phyloP scores from a whole-genome alignment of 2,113 vertebrate species.

The Marmota flaviventris region DNA sequence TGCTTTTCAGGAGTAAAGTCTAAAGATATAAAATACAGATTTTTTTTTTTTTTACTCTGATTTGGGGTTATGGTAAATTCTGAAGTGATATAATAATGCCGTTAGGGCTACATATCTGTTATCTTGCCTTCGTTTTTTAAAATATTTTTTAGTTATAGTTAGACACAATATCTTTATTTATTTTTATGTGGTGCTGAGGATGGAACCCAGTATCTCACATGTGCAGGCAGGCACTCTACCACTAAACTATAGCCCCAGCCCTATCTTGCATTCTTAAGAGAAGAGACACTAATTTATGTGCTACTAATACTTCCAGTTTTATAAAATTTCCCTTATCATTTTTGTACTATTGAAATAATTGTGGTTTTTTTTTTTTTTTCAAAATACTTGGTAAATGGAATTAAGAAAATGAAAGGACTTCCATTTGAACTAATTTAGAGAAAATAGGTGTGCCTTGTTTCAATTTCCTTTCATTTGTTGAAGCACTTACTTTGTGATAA shows the following conservation, averaged over 20 bases:
- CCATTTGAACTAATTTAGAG: conserved; percentile 15
- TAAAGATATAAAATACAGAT: neutral
- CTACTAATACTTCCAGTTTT: neutral
- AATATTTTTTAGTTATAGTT: too few relatives aligned
- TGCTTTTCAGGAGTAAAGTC: neutral
- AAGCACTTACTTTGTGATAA: neutral
- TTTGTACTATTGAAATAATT: neutral
- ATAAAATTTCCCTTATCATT: neutral
- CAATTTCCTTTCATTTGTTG: conserved; percentile 32
- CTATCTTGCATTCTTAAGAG: neutral
- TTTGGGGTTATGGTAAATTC: neutral
- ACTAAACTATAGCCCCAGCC: too few relatives aligned
- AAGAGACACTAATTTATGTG: neutral
- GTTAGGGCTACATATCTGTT: neutral
- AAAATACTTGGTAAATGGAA: conserved; percentile 40
- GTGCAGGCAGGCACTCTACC: too few relatives aligned
- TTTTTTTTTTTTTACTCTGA: neutral
- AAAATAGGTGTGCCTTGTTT: neutral
- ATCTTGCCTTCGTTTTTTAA: neutral
- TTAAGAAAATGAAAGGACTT: conserved; percentile 47
- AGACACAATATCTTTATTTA: too few relatives aligned
- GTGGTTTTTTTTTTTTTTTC: neutral
- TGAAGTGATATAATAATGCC: neutral
- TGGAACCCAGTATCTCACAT: too few relatives aligned
- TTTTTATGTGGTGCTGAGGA: too few relatives aligned